phyloP scores from a whole-genome alignment of 2,113 vertebrate genomes.

The Ceyx melanurus region DNA sequence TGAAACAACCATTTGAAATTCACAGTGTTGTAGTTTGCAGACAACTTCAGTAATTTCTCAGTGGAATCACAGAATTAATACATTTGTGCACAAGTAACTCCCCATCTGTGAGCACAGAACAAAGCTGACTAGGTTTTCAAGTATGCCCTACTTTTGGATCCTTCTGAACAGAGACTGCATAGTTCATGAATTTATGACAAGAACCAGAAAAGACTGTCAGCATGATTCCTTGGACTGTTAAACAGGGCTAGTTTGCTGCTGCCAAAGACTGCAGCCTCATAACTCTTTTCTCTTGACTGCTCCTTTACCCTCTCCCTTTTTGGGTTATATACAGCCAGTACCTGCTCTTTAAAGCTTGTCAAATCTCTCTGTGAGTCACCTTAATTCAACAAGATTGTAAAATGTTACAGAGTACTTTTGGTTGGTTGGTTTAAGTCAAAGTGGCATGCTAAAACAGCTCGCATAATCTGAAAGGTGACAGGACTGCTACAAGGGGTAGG shows the following conservation, averaged over 20 bases:
- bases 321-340: neutral
- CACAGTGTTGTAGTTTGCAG: neutral
- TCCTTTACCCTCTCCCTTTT: neutral
- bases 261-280: neutral
- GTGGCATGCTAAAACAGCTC: neutral
- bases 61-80: neutral
- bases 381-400: neutral
- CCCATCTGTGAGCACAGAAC: neutral
- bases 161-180: neutral
- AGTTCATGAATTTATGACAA: constrained; percentile 31
- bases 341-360: neutral
- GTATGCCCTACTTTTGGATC: constrained; percentile 24
- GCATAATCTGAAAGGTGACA: neutral
- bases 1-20: neutral
- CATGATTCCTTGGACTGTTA: neutral
- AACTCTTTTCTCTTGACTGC: neutral
- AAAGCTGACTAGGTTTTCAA: constrained; percentile 38
- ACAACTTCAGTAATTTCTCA: neutral
- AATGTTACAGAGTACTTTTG: neutral
- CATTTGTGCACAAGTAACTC: neutral
- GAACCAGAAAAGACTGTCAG: neutral
- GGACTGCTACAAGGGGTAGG: neutral
- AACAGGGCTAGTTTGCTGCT: neutral
- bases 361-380: neutral
- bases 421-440: neutral